Evolutionary conservation across 2,888 invertebrate genomes (phyloP).

Genomic region (Drosophila tanythrix): DNA sequence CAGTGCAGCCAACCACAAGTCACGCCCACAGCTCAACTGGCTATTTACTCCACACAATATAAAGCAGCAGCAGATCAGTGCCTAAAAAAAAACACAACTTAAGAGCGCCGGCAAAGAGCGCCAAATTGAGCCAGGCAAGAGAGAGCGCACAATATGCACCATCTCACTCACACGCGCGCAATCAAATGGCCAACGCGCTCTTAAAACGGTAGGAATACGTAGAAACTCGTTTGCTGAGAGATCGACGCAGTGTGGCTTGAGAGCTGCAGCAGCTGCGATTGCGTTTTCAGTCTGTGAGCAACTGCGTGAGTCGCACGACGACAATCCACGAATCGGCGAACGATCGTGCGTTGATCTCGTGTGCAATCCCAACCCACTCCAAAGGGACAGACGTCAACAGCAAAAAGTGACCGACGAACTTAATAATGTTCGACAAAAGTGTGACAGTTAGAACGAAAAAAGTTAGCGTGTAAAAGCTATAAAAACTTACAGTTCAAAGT

Average conservation of each 20-base stretch:
- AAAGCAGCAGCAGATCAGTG: constrained; percentile 25
- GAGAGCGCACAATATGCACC: constrained; percentile 15
- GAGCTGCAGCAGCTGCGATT: constrained; percentile 41
- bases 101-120: constrained; percentile 59
- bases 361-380: constrained; percentile 25
- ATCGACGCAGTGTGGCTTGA: constrained; percentile 35
- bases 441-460: not conserved
- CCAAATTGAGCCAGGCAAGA: not conserved
- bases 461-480: not conserved
- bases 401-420: constrained; percentile 15
- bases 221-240: constrained; percentile 44
- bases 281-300: constrained; percentile 71
- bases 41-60: constrained; percentile 42
- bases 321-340: constrained; percentile 59
- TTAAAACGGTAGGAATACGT: constrained; percentile 17
- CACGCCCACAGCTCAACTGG: constrained; percentile 64
- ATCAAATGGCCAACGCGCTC: constrained; percentile 5
- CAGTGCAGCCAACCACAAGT: constrained; percentile 37
- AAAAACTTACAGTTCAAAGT: constrained; percentile 1
- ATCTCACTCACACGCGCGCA: constrained; percentile 26
- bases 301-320: constrained; percentile 71
- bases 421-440: constrained; percentile 33
- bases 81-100: constrained; percentile 44
- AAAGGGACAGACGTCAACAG: constrained; percentile 12
- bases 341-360: constrained; percentile 42